A percentile compares a stretch with the other conserved stretches of the same genome.
These are phyloP conservation scores for Pantherophis alleghaniensis DNA, from an alignment of 2,797 vertebrate genomes.

Conservation along the genomic window DNA sequence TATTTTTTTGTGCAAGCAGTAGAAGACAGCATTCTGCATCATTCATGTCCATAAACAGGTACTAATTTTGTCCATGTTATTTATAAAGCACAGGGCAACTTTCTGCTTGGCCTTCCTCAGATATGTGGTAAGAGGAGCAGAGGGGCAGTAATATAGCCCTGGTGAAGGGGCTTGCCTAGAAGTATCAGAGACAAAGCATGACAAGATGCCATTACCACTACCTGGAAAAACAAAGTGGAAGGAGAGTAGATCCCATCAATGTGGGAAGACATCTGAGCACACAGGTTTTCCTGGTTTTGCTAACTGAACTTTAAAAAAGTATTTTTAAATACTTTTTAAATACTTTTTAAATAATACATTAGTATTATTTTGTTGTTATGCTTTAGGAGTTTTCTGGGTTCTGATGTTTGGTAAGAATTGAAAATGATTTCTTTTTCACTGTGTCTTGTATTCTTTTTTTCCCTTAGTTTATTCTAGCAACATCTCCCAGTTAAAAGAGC, in stretches of 20 bases:
- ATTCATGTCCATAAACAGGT: background rate
- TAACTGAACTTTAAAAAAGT: background rate
- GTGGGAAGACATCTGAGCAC: background rate
- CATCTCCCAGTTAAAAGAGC: conserved; percentile 54
- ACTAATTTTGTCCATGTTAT: background rate
- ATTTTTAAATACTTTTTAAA: no score
- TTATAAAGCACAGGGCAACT: background rate
- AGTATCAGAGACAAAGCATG: background rate
- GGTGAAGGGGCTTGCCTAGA: background rate
- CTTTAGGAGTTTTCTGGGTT: background rate
- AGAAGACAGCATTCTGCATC: background rate
- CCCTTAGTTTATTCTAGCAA: conserved; percentile 61
- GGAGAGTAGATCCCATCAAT: background rate
- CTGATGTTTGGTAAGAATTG: background rate
- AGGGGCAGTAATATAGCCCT: background rate
- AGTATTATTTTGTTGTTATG: background rate
- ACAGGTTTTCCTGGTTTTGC: background rate
- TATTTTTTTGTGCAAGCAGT: background rate
- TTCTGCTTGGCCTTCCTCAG: background rate
- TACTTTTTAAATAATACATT: no score
- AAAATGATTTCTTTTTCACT: background rate
- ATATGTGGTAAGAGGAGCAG: background rate
- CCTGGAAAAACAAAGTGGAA: background rate
- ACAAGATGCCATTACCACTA: background rate
- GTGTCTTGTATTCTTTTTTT: background rate